Percentiles rank a stretch among this genome's conserved stretches.
Conservation (phyloP, 2,113 vertebrate genomes). For the Labrus mixtus region DNA sequence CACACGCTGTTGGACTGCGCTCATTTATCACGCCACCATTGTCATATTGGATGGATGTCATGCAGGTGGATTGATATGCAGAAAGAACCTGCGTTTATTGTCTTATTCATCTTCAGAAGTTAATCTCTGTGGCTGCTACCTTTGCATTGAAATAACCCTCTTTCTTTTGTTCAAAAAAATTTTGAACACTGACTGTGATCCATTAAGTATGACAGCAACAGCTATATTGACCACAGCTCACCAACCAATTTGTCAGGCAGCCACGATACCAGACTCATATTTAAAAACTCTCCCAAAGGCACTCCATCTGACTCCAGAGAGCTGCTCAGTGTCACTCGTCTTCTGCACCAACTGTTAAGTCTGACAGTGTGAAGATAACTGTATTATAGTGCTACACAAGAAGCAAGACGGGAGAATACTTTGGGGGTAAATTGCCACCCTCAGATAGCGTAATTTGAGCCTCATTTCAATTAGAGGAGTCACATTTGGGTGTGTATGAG, state of each 20-base stretch:
- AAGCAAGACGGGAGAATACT: slow-evolving; percentile 7
- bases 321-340: slow-evolving; percentile 44
- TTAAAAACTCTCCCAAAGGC: slow-evolving; percentile 35
- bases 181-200: slow-evolving; percentile 23
- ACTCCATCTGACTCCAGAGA: slow-evolving; percentile 40
- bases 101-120: slow-evolving; percentile 34
- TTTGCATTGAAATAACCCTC: slow-evolving; percentile 18
- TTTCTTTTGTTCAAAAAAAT: slow-evolving; percentile 12
- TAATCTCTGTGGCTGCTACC: slow-evolving; percentile 1
- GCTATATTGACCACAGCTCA: slow-evolving; percentile 36
- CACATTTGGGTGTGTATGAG: slow-evolving; percentile 40
- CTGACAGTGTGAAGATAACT: slow-evolving; percentile 45
- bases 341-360: slow-evolving; percentile 40
- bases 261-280: neutral
- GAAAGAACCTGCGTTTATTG: slow-evolving; percentile 33
- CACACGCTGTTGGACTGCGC: slow-evolving; percentile 29
- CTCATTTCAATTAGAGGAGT: slow-evolving; percentile 53
- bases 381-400: slow-evolving; percentile 20
- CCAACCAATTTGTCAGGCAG: slow-evolving; percentile 44
- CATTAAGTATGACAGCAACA: slow-evolving; percentile 23
- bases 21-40: slow-evolving; percentile 59
- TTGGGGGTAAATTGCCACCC: slow-evolving; percentile 35
- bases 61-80: slow-evolving; percentile 52
- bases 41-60: slow-evolving; percentile 55
- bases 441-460: slow-evolving; percentile 28